Conservation (phyloP, 2,888 invertebrate genomes). For the Agonopterix alstromeriana region DNA sequence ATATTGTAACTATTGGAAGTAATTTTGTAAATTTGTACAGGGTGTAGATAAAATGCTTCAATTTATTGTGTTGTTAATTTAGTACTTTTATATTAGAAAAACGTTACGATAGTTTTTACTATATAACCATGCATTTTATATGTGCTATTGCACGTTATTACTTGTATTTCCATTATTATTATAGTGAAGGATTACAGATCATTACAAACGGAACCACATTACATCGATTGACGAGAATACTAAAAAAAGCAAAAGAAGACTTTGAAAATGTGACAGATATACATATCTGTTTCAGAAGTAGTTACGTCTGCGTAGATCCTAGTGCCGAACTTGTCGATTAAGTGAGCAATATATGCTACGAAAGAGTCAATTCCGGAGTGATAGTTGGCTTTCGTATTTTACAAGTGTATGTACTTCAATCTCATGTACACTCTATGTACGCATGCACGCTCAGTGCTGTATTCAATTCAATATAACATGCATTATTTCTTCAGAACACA, state of each 20-base stretch:
- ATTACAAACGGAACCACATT: slow-evolving; percentile 14
- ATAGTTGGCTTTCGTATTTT: slow-evolving; percentile 41
- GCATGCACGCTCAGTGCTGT: slow-evolving; percentile 69
- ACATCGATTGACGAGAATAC: background rate
- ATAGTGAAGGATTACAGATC: slow-evolving; percentile 7
- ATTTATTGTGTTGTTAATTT: slow-evolving; percentile 13
- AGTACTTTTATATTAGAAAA: slow-evolving; percentile 20
- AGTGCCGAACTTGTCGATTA: slow-evolving; percentile 41
- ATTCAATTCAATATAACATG: slow-evolving; percentile 68
- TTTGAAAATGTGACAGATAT: background rate
- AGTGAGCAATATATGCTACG: slow-evolving; percentile 35
- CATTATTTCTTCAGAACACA: slow-evolving; percentile 71
- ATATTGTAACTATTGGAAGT: slow-evolving; percentile 38
- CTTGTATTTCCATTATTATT: slow-evolving; percentile 6
- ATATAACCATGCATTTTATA: slow-evolving; percentile 54
- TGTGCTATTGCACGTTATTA: slow-evolving; percentile 35
- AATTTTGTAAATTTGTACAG: slow-evolving; percentile 31
- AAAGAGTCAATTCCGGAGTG: slow-evolving; percentile 36
- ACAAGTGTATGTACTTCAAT: slow-evolving; percentile 42
- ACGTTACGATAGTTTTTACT: slow-evolving; percentile 37
- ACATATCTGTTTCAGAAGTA: slow-evolving; percentile 5
- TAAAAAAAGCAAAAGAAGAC: background rate
- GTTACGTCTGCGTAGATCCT: slow-evolving; percentile 22
- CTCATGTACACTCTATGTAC: slow-evolving; percentile 53
- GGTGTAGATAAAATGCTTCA: slow-evolving; percentile 38